Evolutionary conservation across 1,140 invertebrate genomes (phyloP).

Genomic region (Sipha flava): DNA sequence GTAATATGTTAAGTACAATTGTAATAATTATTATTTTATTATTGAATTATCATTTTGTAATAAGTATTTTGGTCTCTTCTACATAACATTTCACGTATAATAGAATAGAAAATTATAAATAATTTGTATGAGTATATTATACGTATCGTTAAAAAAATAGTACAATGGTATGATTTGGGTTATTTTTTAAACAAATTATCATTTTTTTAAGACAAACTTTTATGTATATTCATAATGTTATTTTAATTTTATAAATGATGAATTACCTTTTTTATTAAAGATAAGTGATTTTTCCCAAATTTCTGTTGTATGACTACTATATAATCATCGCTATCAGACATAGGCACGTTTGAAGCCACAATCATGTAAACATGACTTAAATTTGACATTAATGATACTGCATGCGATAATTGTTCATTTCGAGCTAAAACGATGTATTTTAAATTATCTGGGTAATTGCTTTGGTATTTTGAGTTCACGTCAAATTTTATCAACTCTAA

Average conservation of each 20-base stretch:
- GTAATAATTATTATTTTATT: too few species aligned
- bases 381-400: not conserved
- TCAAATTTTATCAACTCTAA: not conserved
- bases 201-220: too few species aligned
- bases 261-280: not conserved
- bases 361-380: not conserved
- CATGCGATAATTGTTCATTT: not conserved
- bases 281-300: not conserved
- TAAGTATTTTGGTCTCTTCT: too few species aligned
- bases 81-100: too few species aligned
- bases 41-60: too few species aligned
- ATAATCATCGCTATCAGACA: not conserved
- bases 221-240: too few species aligned
- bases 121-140: too few species aligned
- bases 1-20: not conserved
- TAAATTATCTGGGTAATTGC: not conserved
- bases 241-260: too few species aligned
- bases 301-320: not conserved
- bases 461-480: not conserved
- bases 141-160: too few species aligned
- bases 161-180: too few species aligned
- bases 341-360: not conserved
- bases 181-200: too few species aligned
- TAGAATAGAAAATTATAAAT: too few species aligned
- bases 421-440: not conserved